Percentiles rank a stretch among this genome's conserved stretches.
phyloP scores from a whole-genome alignment of 2,888 invertebrate genomes.

The Gibbula magus region DNA sequence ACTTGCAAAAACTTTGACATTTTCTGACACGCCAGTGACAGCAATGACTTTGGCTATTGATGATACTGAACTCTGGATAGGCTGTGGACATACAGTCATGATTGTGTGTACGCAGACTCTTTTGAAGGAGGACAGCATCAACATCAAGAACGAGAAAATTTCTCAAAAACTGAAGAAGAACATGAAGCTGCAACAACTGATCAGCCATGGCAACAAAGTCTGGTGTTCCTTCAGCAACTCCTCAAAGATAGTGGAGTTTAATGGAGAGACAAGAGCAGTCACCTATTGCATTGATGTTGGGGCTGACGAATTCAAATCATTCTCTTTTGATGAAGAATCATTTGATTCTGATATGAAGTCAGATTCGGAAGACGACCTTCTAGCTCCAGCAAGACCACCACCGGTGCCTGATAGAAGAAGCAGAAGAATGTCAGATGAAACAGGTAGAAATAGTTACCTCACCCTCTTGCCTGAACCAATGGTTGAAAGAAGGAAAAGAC shows the following conservation, averaged over 20 bases:
- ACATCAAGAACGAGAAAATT: conserved; percentile 28
- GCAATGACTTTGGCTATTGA: conserved; percentile 38
- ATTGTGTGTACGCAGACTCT: conserved; percentile 40
- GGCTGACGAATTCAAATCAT: too few species aligned
- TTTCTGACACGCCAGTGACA: conserved; percentile 1
- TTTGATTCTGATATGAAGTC: too few species aligned
- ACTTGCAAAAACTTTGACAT: background rate
- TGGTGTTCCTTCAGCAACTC: conserved; percentile 17
- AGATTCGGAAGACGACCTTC: too few species aligned
- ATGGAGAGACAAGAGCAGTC: background rate
- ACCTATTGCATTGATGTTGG: background rate
- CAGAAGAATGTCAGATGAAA: too few species aligned
- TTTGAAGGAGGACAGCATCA: conserved; percentile 35
- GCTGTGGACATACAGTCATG: conserved; percentile 45
- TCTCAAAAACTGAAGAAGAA: background rate
- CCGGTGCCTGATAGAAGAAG: too few species aligned
- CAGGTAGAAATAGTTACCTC: too few species aligned
- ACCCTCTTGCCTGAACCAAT: too few species aligned
- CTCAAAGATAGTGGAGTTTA: conserved; percentile 17
- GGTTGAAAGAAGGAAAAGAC: too few species aligned
- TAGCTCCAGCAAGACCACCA: too few species aligned
- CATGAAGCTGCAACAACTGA: background rate
- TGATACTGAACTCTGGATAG: conserved; percentile 51
- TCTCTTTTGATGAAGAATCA: too few species aligned
- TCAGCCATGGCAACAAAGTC: background rate